Base-by-base conservation (phyloP, 2,888 invertebrate genomes). In the Heliconius aoede region DNA sequence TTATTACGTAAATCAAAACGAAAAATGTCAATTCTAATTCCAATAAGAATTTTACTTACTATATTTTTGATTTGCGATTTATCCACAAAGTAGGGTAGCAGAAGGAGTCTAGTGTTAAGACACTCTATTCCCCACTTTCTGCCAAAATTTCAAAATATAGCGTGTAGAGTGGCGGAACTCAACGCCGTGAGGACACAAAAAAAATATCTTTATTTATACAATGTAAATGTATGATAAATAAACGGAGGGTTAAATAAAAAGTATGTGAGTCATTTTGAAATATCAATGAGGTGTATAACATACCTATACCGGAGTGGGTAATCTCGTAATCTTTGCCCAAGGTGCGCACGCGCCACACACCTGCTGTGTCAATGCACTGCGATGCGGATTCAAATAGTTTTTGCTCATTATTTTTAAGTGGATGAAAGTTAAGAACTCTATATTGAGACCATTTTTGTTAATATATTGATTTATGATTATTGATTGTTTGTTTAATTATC, bases 351-450 rank as follows among this genome's bases (percentile, higher is more conserved):
- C 82, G 86, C 83, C 83, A 78, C 80, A 73, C 87, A 87, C 86
- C 86, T 86, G 87, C 88, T 79, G 84, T 82, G 89, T 89, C 88
- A 86, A 85, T 82, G 87, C 81, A 86, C 86, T 78, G 73, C 74
- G 79, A 82, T 78, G 73, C 74, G 79, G 83, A 83, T 82, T 82
- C 82, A 79, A 75, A 60, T 74, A 67, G 79, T 79, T 79, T 79
- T 79, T 79, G 79, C 79, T 79, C 79, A 74, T 79, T 79, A 79
- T 76, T 78, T 76, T 64, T 68, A 60, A 78, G 68, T 74, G 74
- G 64, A 65, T 73, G 55, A 72, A 73, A 73, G 51, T 72, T 58
- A 72, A 67, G 65, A 65, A 76, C 60, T 36, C 32, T 28, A 62
- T 67, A 8, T 60, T 67, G 28, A 26, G n/a, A 40, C 30, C 18